These are phyloP conservation scores for Nettapus auritus DNA, from an alignment of 2,113 vertebrate genomes.

Conservation along the genomic window DNA sequence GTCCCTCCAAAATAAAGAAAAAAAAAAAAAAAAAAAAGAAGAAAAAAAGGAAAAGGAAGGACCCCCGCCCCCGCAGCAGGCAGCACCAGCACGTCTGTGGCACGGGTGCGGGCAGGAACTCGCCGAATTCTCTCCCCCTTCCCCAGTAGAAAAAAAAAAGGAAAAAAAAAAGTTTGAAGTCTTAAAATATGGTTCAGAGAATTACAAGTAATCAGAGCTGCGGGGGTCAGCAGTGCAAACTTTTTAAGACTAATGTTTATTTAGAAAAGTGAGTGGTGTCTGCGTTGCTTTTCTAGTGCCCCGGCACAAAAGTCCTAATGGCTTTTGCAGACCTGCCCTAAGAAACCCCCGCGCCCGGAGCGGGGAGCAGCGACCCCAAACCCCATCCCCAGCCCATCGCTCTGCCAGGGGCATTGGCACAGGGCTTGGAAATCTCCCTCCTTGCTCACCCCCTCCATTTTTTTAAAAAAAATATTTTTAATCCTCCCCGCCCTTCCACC, in stretches of 20 bases:
- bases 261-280: conserved; percentile 97
- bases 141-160: not conserved
- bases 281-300: conserved; percentile 85
- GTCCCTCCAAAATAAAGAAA: not conserved
- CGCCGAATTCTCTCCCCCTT: not conserved
- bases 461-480: no score
- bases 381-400: not conserved
- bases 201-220: conserved; percentile 89
- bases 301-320: conserved; percentile 86
- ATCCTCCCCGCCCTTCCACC: no score
- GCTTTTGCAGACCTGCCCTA: conserved; percentile 86
- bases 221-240: conserved; percentile 93
- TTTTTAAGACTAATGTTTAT: conserved; percentile 99
- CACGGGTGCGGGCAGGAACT: not conserved
- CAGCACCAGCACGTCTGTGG: not conserved
- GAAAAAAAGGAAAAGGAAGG: no score
- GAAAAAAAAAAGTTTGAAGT: not conserved
- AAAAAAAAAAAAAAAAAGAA: not conserved
- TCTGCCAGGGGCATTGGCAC: not conserved
- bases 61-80: not conserved
- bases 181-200: conserved; percentile 74
- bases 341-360: conserved; percentile 29
- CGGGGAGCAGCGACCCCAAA: conserved; percentile 6
- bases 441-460: not conserved
- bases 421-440: not conserved